Evolutionary conservation across 2,113 vertebrate genomes (phyloP), one percentile per base, ranked within the genome.

Genomic region (Pterophyllum scalare): DNA sequence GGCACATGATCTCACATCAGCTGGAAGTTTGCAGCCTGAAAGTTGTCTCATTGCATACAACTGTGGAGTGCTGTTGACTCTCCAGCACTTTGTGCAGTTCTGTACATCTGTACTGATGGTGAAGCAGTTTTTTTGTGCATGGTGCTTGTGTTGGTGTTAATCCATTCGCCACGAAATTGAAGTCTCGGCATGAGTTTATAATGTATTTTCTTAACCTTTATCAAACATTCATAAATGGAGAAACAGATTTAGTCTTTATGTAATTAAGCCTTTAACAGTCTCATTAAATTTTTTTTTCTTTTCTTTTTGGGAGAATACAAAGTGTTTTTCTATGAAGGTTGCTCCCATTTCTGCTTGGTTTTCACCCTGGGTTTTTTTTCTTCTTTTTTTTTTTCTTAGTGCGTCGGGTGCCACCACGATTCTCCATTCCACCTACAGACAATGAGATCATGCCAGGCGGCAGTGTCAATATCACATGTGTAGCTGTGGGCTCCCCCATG

Each of bases 391-490:
- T 38, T 19, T 74, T 97, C 97, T 83, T 96, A 99, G 98, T 99
- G 91, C 97, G 98, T 28, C 97, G 98, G 33, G 98, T 99, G 84
- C 98, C 98, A 74, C 98, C 98, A 1, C 97, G 98, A 82, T 99
- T 99, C 94, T 99, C 98, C 94, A 99, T 99, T 60, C 98, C 98
- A 84, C 98, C 98, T 17, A 99, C 98, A 87, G 98, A 99, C 95
- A 99, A 97, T 90, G 98, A 99, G 95, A 99, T 99, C 91, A 99
- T 99, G 98, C 98, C 98, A 75, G 98, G 98, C 59, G 98, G 98
- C 92, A 99, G 98, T 75, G 98, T 99, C 80, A 99, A 99, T 94
- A 99, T 99, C 94, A 99, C 98, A 10, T 99, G 98, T 85, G 98
- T 99, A 94, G 98, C 98, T 1, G 98, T 99, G 91, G 98, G 98